phyloP scores from a whole-genome alignment of 2,888 invertebrate genomes.

The Lumbricus terrestris region DNA sequence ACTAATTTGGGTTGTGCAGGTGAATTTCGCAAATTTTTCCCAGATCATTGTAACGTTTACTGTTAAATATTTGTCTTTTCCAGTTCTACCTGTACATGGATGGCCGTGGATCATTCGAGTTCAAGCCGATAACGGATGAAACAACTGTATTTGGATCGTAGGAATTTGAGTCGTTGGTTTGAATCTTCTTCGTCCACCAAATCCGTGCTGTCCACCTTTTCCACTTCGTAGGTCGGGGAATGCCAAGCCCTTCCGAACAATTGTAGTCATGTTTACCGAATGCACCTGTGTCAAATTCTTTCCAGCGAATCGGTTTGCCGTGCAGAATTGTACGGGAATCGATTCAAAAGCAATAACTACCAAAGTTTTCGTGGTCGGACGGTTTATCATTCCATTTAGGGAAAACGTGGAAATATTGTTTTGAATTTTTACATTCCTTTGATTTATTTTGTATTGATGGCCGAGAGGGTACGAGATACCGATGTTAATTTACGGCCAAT shows the following conservation, averaged over 20 bases:
- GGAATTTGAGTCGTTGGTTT: not conserved
- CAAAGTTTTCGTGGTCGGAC: not conserved
- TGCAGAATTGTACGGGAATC: not conserved
- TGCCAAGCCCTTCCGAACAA: not conserved
- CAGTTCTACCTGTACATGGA: slow-evolving; percentile 91
- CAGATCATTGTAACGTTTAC: too few relatives aligned
- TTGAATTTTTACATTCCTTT: not conserved
- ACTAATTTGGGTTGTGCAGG: too few relatives aligned
- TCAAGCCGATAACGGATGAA: slow-evolving; percentile 79
- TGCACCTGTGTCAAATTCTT: not conserved
- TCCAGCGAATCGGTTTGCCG: not conserved
- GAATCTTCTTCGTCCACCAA: not conserved
- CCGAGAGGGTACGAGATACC: too few relatives aligned
- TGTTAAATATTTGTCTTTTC: slow-evolving; percentile 43
- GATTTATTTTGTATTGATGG: not conserved
- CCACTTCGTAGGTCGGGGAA: not conserved
- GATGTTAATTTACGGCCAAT: not conserved
- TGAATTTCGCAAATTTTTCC: too few relatives aligned
- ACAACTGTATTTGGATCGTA: slow-evolving; percentile 90
- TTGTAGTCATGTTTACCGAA: not conserved
- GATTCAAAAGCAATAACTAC: not conserved
- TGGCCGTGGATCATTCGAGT: slow-evolving; percentile 86
- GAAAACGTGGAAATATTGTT: not conserved
- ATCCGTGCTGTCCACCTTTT: not conserved
- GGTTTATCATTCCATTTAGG: not conserved